phyloP scores from a whole-genome alignment of 92 coral and sea anemone species.

The Palythoa heliodiscus region DNA sequence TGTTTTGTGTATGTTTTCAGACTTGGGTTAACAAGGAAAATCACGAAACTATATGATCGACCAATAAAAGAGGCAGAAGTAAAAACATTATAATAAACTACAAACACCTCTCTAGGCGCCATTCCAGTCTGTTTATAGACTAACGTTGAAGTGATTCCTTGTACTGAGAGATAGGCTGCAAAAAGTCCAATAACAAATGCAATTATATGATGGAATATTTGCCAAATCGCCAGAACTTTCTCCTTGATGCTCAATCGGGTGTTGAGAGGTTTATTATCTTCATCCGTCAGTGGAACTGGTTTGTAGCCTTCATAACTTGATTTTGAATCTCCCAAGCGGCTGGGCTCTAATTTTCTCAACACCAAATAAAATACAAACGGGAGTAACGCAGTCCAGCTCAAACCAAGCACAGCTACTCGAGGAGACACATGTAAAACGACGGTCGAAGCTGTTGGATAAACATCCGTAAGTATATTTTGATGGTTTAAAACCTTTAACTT shows the following conservation, averaged over 20 bases:
- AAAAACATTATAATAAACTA: not conserved
- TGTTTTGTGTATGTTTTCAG: too few relatives aligned
- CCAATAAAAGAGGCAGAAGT: not conserved
- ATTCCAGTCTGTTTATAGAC: too few relatives aligned
- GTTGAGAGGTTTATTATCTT: not conserved
- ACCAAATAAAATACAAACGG: too few relatives aligned
- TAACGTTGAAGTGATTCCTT: too few relatives aligned
- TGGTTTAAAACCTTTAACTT: too few relatives aligned
- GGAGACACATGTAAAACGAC: too few relatives aligned
- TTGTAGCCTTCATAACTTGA: not conserved
- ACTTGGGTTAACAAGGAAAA: too few relatives aligned
- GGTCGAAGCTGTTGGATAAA: not conserved
- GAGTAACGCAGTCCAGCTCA: not conserved
- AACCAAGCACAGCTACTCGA: not conserved
- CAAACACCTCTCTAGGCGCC: too few relatives aligned
- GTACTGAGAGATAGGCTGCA: too few relatives aligned
- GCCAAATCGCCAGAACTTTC: conserved; percentile 9
- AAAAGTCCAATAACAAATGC: conserved; percentile 6
- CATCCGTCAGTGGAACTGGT: not conserved
- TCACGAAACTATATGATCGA: too few relatives aligned
- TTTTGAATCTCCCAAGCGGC: not conserved
- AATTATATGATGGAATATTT: not conserved
- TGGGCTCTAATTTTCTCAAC: not conserved
- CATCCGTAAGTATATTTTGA: too few relatives aligned
- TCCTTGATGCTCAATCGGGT: not conserved